Base-by-base conservation (phyloP, 2,797 vertebrate species). In the Acanthiza pusilla region DNA sequence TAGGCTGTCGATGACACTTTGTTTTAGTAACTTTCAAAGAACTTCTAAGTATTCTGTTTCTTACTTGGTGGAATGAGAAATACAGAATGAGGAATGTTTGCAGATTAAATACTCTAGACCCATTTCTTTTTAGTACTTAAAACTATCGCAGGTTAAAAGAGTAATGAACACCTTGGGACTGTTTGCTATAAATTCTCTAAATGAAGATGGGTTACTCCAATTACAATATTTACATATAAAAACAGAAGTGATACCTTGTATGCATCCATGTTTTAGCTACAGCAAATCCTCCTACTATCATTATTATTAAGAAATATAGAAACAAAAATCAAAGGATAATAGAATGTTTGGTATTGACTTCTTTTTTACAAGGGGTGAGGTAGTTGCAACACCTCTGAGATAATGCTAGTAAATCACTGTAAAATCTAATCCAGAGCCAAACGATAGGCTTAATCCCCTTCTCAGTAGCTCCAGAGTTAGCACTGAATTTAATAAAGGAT, bases 21-120 rank as follows among this genome's bases (percentile, higher is more conserved):
- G 78, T 88, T 92, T 85, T 93, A 96, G 75, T 84, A 91, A 91
- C 58, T 93, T 88, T 42, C 54, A 86, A 63, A 93, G 40, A 96
- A 89, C 32, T 96, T 89, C n/a, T 70, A 82, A 94, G 38, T 85
- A 50, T 89, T 86, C 65, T 86, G 10, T 57, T 86, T 88, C 66
- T 72, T 77, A 36, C n/a, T 83, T 81, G 47, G 40, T 72, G 57
- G 40, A 85, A 89, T 60, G 12, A 92, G 29, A 80, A 91, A 68
- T 42, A 80, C 5, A 38, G 19, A 91, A 43, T 6, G 11, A 18
- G 14, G 79, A 67, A 65, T 30, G 2, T 42, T 54, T 78, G 38
- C 21, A 72, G 66, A 68, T 51, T 0, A 82, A 89, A 68, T 60
- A 67, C 5, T 66, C 4, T 16, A 21, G 14, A 30, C 1, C 3